Conservation (phyloP, 2,888 invertebrate species). For the Melanchra persicariae region DNA sequence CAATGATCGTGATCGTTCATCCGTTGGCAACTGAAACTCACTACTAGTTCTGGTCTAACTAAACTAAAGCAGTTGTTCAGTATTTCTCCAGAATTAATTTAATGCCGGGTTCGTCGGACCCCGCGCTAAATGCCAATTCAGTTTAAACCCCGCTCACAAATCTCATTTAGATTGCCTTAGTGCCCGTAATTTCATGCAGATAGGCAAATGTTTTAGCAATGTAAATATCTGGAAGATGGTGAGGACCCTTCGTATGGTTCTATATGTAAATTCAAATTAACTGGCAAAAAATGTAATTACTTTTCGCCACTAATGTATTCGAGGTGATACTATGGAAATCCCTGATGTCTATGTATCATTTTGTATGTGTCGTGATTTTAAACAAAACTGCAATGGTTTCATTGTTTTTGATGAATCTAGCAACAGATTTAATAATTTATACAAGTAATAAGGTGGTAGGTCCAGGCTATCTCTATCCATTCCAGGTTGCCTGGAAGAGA, state of each 20-base stretch:
- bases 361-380: neutral
- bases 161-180: slow-evolving; percentile 75
- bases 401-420: neutral
- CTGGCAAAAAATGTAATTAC: slow-evolving; percentile 17
- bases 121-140: slow-evolving; percentile 77
- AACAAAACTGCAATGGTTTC: neutral
- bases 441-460: neutral
- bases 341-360: slow-evolving; percentile 6
- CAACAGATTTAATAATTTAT: too few relatives aligned
- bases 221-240: slow-evolving; percentile 59
- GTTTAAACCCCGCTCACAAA: slow-evolving; percentile 72
- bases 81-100: slow-evolving; percentile 59
- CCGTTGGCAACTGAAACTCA: neutral
- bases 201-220: slow-evolving; percentile 65
- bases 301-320: slow-evolving; percentile 1
- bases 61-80: slow-evolving; percentile 44
- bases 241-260: slow-evolving; percentile 48
- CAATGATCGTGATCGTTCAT: neutral
- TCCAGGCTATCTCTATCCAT: too few relatives aligned
- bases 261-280: slow-evolving; percentile 54
- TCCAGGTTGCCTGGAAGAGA: too few relatives aligned
- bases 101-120: slow-evolving; percentile 71
- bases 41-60: neutral
- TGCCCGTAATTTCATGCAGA: slow-evolving; percentile 68
- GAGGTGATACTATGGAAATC: neutral